Evolutionary conservation across 2,797 vertebrate genomes (phyloP), one percentile per base, ranked within the genome.

Genomic region (Cyprinella venusta): DNA sequence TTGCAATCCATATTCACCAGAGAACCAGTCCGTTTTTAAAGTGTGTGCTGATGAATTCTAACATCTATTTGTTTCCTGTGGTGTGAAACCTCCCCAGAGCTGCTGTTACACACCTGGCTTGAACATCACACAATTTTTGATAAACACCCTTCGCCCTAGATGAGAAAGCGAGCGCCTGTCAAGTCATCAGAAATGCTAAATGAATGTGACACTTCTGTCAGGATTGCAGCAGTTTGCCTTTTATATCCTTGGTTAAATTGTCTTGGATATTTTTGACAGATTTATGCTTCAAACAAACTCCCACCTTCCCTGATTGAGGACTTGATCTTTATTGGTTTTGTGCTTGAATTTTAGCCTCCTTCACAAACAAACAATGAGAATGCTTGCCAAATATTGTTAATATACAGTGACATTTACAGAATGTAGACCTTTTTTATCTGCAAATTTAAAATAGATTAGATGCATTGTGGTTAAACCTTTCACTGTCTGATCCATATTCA

Each of bases 51-150:
- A 77, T 77, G 38, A 48, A 77, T 68, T 68, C 5, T 36, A 77
- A 48, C 63, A 59, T 83, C 36, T 48, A 67, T 77, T 69, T 76
- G 65, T 69, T 83, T 75, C 71, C 61, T 77, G 81, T 77, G 48
- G 12, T 76, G 63, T 45, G 24, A 33, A 8, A 26, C 8, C 24
- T 67, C 61, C 59, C 45, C 36, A 67, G 80, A 76, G 61, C 33
- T 48, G 1, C 70, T 68, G 12, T 76, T 76, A 18, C 80, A 56
- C 71, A 75, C 69, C 61, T 75, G 71, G 61, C n/a, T 56, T 67
- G 16, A 82, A 68, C 64, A 42, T 75, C 72, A 59, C 52, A 69
- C 21, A 8, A 18, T 38, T 50, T 78, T 63, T 77, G 64, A 83
- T 69, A 61, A 77, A 76, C n/a, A 5, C 59, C 48, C 19, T 50